These are phyloP conservation scores for Acrocephalus scirpaceus DNA, from an alignment of 2,797 vertebrate species.

Conservation along the genomic window DNA sequence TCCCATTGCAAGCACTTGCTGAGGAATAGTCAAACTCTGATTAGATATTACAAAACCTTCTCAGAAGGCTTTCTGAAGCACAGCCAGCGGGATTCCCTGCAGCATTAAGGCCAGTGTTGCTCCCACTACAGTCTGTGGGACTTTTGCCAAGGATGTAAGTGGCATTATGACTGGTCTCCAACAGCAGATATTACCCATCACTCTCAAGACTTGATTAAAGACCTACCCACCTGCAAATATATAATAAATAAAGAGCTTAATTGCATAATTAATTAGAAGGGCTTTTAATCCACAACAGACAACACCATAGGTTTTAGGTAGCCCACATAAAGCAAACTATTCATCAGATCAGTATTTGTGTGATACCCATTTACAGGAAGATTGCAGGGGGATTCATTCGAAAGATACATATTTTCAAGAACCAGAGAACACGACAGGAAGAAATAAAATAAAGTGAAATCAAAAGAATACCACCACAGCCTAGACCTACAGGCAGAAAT, in stretches of 20 bases:
- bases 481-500: background rate
- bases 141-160: constrained; percentile 53
- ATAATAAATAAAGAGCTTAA: constrained; percentile 59
- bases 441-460: background rate
- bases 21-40: constrained; percentile 36
- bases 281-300: constrained; percentile 38
- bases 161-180: constrained; percentile 56
- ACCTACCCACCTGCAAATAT: constrained; percentile 49
- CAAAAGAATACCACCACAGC: background rate
- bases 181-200: constrained; percentile 50
- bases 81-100: constrained; percentile 54
- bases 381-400: background rate
- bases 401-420: background rate
- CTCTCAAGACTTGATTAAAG: constrained; percentile 55
- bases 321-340: background rate
- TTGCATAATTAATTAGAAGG: constrained; percentile 57
- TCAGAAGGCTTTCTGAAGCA: constrained; percentile 59
- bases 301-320: background rate
- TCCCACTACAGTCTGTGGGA: constrained; percentile 50
- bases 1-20: constrained; percentile 15
- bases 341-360: background rate
- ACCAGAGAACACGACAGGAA: background rate
- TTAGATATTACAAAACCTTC: constrained; percentile 60
- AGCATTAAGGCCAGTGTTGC: constrained; percentile 52
- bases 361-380: background rate